These are phyloP conservation scores for Artibeus lituratus DNA, from an alignment of 2,797 vertebrate species.

Conservation along the genomic window DNA sequence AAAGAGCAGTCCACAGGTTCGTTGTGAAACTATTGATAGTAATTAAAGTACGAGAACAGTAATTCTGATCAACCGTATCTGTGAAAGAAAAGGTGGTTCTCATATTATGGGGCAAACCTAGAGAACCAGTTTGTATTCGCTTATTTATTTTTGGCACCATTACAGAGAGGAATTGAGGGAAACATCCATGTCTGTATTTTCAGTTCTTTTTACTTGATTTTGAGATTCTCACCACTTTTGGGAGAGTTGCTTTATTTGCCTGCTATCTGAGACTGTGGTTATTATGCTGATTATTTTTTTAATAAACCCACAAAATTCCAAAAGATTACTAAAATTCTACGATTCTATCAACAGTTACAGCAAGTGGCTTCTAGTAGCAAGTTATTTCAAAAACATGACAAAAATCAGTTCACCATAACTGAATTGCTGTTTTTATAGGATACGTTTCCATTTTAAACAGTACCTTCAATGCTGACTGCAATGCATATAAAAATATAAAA, in stretches of 20 bases:
- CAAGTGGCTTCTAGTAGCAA: not conserved
- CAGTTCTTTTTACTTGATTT: not conserved
- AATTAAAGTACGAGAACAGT: not conserved
- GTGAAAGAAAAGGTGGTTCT: not conserved
- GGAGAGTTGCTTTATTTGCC: not conserved
- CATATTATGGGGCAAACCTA: not conserved
- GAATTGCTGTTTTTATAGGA: constrained; percentile 7
- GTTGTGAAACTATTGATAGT: not conserved
- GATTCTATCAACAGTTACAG: not conserved
- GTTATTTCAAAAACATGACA: constrained; percentile 5
- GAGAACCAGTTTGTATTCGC: not conserved
- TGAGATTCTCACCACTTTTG: not conserved
- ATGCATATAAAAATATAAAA: constrained; percentile 57
- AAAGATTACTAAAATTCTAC: not conserved
- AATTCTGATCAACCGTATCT: not conserved
- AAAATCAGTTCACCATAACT: constrained; percentile 32
- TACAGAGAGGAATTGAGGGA: not conserved
- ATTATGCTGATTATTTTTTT: constrained; percentile 31
- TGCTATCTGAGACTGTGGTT: not conserved
- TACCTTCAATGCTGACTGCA: constrained; percentile 66
- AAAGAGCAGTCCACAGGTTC: not conserved
- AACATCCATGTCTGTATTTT: not conserved
- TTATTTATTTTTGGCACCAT: not conserved
- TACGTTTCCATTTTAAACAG: constrained; percentile 15
- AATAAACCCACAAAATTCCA: constrained; percentile 1